These are phyloP conservation scores for Tamias sibiricus DNA, from an alignment of 2,113 vertebrate species.

Conservation along the genomic window DNA sequence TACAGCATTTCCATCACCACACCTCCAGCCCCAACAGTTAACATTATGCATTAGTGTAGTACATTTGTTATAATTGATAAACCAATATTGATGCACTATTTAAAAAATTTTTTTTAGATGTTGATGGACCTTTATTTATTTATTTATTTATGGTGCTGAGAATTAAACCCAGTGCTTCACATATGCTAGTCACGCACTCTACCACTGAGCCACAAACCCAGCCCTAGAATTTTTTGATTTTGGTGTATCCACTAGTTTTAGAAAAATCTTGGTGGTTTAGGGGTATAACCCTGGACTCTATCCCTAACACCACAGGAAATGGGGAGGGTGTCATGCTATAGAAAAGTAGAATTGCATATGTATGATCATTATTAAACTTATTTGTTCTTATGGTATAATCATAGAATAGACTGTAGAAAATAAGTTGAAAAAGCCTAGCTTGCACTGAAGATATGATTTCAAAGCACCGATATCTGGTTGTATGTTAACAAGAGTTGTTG, in stretches of 20 bases:
- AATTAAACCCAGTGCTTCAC: too few species aligned
- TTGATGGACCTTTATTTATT: too few species aligned
- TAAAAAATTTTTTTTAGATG: too few species aligned
- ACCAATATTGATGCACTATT: background rate
- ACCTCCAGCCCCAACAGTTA: accelerated
- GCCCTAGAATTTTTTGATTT: background rate
- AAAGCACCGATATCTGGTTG: background rate
- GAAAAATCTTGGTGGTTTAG: background rate
- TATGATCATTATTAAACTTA: background rate
- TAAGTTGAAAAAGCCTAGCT: background rate
- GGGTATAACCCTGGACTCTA: background rate
- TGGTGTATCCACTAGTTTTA: background rate
- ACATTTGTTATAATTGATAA: background rate
- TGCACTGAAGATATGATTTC: background rate
- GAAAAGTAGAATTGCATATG: constrained; percentile 1
- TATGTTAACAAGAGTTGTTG: background rate
- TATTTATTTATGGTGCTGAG: too few species aligned
- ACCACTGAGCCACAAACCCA: too few species aligned
- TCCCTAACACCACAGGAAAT: too few species aligned
- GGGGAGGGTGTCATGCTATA: background rate
- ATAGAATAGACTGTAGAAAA: background rate
- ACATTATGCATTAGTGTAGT: background rate
- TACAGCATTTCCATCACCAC: background rate
- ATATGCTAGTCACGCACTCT: too few species aligned
- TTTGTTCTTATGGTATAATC: background rate